Conservation (phyloP, 2,113 vertebrate genomes). For the Dunckerocampus dactyliophorus region DNA sequence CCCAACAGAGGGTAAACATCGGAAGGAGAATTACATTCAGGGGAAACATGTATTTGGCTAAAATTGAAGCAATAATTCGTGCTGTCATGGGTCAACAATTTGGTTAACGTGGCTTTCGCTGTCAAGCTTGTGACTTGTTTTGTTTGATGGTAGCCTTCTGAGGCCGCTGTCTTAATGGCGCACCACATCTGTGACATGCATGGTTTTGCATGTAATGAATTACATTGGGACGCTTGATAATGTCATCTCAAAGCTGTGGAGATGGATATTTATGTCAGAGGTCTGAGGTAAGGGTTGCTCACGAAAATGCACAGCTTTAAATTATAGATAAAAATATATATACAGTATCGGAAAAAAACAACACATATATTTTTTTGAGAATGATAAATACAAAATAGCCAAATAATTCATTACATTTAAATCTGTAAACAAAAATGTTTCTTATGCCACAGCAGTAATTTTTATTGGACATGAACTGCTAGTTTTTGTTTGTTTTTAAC, state of each 20-base stretch:
- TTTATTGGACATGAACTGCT: too few relatives aligned
- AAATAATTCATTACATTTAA: neutral
- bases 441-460: too few relatives aligned
- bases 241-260: conserved; percentile 23
- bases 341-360: neutral
- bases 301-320: neutral
- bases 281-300: conserved; percentile 5
- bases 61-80: conserved; percentile 41
- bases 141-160: conserved; percentile 29
- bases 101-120: conserved; percentile 44
- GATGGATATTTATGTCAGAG: conserved; percentile 14
- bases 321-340: too few relatives aligned
- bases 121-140: conserved; percentile 31
- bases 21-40: conserved; percentile 19
- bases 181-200: conserved; percentile 37
- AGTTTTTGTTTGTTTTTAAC: too few relatives aligned
- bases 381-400: too few relatives aligned
- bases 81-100: conserved; percentile 37
- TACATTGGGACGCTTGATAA: conserved; percentile 24
- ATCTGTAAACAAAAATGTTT: too few relatives aligned
- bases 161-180: conserved; percentile 33
- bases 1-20: conserved; percentile 5
- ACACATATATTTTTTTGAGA: neutral
- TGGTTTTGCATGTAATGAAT: conserved; percentile 25
- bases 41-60: conserved; percentile 26